Evolutionary conservation across 1,140 invertebrate species (phyloP), one percentile per base, ranked within the genome.

Genomic region (Acromyrmex heyeri): DNA sequence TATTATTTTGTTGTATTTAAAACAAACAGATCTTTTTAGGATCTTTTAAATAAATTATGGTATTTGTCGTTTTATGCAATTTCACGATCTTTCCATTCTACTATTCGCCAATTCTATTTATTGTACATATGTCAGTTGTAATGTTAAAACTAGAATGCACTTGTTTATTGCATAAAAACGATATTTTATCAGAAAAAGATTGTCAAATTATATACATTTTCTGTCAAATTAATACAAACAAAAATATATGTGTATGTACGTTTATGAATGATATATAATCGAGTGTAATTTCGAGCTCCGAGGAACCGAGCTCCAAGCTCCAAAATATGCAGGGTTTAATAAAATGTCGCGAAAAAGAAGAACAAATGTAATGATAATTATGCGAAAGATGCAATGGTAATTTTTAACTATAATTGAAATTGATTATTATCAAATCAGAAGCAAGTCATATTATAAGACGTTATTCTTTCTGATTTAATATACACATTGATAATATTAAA

Each of bases 101-200:
- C 34, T 70, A 38, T 81, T 81, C 10, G 48, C 21, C 34, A 59
- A 81, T 81, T 81, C 50, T 81, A 70, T 59, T 70, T 70, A 48
- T 69, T 57, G 77, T 81, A 16, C 24, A 24, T 70, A 70, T 48
- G 34, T 59, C 48, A 57, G 30, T 70, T 81, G 24, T 81, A 44
- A 70, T 44, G 34, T 57, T 44, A 30, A 70, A 81, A 70, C 55
- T 53, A 12, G 65, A 38, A 53, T 18, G 21, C 50, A 57, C 65
- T 59, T 57, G 5, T 81, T 81, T 57, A 57, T 57, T 67, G n/a
- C 16, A 48, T 57, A 70, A 81, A 81, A 81, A 59, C 24, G 5
- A 81, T 81, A 69, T 57, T 81, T 69, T 57, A 1, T 59, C 30
- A 81, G 27, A 81, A 70, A 18, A 12, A 59, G 70, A 70, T 79